Percentiles rank a stretch among this genome's conserved stretches.
These are phyloP conservation scores for Thyatira batis DNA, from an alignment of 2,888 invertebrate genomes.

Conservation along the genomic window DNA sequence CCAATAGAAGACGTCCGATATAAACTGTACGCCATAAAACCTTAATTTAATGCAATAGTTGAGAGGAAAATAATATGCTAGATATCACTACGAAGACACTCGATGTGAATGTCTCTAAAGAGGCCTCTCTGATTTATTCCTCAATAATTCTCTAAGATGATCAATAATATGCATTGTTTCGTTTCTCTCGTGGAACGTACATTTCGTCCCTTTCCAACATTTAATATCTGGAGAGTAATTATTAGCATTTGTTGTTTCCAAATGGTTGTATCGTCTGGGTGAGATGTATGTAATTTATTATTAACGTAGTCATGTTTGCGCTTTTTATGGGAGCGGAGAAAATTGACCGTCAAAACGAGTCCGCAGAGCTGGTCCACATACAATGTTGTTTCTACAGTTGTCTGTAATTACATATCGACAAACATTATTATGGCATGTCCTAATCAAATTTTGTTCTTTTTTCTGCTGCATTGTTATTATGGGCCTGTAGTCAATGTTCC, in stretches of 20 bases:
- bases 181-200: constrained; percentile 25
- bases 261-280: constrained; percentile 56
- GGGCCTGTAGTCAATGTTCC: background rate
- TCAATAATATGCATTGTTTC: constrained; percentile 52
- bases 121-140: constrained; percentile 45
- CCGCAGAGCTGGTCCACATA: constrained; percentile 39
- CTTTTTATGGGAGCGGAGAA: constrained; percentile 62
- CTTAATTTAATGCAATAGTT: constrained; percentile 24
- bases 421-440: constrained; percentile 22
- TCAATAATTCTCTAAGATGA: constrained; percentile 51
- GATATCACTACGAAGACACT: constrained; percentile 24
- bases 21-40: constrained; percentile 28
- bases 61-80: constrained; percentile 19
- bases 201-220: constrained; percentile 41
- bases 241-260: constrained; percentile 62
- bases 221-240: constrained; percentile 60
- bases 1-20: constrained; percentile 16
- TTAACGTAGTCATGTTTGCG: constrained; percentile 62
- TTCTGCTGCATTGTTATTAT: constrained; percentile 5
- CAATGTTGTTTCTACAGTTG: constrained; percentile 49
- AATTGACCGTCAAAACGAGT: constrained; percentile 58
- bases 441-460: constrained; percentile 30
- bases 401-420: constrained; percentile 43
- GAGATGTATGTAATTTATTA: constrained; percentile 67
- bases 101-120: constrained; percentile 28